Conservation (phyloP, 2,797 vertebrate genomes). For the Borostomias antarcticus region DNA sequence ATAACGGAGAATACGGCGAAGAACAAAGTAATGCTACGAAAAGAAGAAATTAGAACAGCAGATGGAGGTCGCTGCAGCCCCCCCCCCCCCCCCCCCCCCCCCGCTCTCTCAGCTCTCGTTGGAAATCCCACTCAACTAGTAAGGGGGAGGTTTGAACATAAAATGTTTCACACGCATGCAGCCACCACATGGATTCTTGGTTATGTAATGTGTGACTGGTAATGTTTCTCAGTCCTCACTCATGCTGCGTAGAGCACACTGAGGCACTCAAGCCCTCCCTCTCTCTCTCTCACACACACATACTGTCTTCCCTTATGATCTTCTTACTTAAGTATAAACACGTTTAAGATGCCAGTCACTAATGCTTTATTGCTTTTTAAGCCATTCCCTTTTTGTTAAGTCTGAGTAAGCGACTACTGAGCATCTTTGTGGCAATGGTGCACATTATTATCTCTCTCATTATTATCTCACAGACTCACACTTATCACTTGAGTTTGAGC, state of each 20-base stretch:
- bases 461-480: not conserved
- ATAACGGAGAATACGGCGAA: not conserved
- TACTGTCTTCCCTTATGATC: slow-evolving; percentile 8
- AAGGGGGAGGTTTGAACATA: too few relatives aligned
- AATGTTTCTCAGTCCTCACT: not conserved
- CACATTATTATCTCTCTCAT: slow-evolving; percentile 31
- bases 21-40: slow-evolving; percentile 20
- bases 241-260: not conserved
- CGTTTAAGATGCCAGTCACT: slow-evolving; percentile 30
- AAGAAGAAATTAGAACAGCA: not conserved
- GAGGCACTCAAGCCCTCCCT: not conserved
- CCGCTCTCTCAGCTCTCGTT: too few relatives aligned
- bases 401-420: slow-evolving; percentile 56
- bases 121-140: too few relatives aligned
- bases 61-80: not conserved
- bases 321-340: slow-evolving; percentile 18
- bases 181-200: slow-evolving; percentile 16
- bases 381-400: slow-evolving; percentile 43
- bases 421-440: slow-evolving; percentile 46
- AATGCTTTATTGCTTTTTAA: slow-evolving; percentile 43
- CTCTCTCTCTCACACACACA: slow-evolving; percentile 11
- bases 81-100: slow-evolving; percentile 26
- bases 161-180: slow-evolving; percentile 39
- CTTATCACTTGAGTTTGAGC: not conserved
- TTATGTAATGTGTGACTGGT: not conserved